phyloP scores from a whole-genome alignment of 2,797 vertebrate species.

The Protosalanx chinensis region DNA sequence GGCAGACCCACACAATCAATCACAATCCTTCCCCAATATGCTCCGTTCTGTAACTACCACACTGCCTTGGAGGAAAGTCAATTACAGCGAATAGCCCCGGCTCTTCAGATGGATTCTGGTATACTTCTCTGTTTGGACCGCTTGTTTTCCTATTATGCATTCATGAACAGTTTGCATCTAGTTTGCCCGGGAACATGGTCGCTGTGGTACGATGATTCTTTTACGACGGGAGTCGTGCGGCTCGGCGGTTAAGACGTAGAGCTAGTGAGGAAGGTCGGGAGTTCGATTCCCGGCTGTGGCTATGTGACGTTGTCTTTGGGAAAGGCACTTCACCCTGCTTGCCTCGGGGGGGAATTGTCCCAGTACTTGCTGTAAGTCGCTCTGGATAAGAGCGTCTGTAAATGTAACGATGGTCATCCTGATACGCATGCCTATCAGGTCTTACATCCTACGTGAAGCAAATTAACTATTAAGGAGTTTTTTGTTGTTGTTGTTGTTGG shows the following conservation, averaged over 20 bases:
- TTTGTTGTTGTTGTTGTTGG: too few species aligned
- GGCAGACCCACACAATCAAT: conserved; percentile 84
- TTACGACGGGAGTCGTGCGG: too few species aligned
- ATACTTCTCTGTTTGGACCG: conserved; percentile 54
- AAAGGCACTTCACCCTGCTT: too few species aligned
- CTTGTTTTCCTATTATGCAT: conserved; percentile 64
- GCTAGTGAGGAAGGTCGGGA: too few species aligned
- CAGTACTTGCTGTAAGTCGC: too few species aligned
- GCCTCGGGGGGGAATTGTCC: too few species aligned
- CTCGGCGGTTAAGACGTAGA: too few species aligned
- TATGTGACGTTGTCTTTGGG: too few species aligned
- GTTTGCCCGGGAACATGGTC: conserved; percentile 35
- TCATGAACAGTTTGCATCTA: conserved; percentile 46
- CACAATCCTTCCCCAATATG: conserved; percentile 82
- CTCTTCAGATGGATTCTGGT: conserved; percentile 52
- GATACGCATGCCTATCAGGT: conserved; percentile 45
- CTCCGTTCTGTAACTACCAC: conserved; percentile 72
- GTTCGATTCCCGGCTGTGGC: too few species aligned
- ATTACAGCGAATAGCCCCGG: conserved; percentile 49
- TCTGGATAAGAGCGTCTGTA: too few species aligned
- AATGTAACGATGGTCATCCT: conserved; percentile 38
- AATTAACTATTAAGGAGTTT: conserved; percentile 67
- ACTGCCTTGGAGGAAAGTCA: conserved; percentile 70
- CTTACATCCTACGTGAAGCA: conserved; percentile 60
- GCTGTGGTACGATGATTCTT: conserved; percentile 30